phyloP scores from a whole-genome alignment of 2,888 invertebrate genomes.

The Hipparchia semele region DNA sequence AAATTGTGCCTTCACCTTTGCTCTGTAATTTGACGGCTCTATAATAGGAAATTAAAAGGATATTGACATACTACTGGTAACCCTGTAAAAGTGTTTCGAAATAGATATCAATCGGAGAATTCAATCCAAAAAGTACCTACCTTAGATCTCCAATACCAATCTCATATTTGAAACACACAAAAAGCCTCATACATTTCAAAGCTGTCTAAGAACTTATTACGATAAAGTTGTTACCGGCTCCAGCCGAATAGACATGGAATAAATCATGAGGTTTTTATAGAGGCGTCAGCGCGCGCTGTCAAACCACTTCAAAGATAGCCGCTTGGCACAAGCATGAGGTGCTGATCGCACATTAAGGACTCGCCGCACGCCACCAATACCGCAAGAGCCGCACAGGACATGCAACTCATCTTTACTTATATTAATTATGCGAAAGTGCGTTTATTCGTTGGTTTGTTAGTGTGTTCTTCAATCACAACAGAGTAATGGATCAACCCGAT shows the following conservation, averaged over 20 bases:
- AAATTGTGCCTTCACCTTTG: too few species aligned
- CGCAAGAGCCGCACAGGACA: neutral
- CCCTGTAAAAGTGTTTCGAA: neutral
- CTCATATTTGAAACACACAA: constrained; percentile 18
- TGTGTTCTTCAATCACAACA: too few species aligned
- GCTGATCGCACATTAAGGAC: neutral
- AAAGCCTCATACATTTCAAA: constrained; percentile 14
- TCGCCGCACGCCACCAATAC: neutral
- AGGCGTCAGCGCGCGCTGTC: constrained; percentile 77
- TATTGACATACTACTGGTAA: neutral
- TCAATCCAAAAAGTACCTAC: neutral
- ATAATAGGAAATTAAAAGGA: too few species aligned
- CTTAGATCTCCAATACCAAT: constrained; percentile 19
- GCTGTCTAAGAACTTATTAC: constrained; percentile 24
- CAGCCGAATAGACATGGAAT: constrained; percentile 56
- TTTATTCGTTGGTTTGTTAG: too few species aligned
- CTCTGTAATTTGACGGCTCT: too few species aligned
- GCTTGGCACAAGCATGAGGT: constrained; percentile 20
- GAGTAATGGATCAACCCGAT: too few species aligned
- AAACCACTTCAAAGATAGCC: constrained; percentile 42
- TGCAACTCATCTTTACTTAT: too few species aligned
- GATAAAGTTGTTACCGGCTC: constrained; percentile 34
- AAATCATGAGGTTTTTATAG: constrained; percentile 80
- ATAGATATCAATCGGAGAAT: neutral
- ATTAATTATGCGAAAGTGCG: too few species aligned